Evolutionary conservation across 2,888 invertebrate species (phyloP), one percentile per base, ranked within the genome.

Genomic region (Mylabris sibirica): DNA sequence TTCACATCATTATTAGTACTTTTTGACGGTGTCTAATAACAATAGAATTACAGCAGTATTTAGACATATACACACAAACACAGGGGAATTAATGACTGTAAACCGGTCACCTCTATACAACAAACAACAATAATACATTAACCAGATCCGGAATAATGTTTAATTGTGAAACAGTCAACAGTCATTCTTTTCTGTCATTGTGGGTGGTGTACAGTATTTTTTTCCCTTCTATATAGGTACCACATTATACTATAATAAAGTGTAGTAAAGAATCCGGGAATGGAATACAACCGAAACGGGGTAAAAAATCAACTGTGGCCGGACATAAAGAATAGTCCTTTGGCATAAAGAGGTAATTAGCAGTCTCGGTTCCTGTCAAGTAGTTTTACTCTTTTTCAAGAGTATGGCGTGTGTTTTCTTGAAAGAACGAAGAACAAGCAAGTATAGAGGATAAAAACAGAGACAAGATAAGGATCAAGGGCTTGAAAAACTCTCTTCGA

Each of bases 321-420:
- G 71, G 78, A 68, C 78, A 81, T 81, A 80, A 82, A 82, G 81
- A 81, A 81, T 80, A 72, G 75, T 74, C 75, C 75, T 44, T 77
- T 77, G 78, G 78, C 79, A 80, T 82, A 82, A 81, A 79, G 79
- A 80, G 81, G 81, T 82, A 82, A 82, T 82, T 82, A 82, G 82
- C 81, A 82, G 81, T 80, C 81, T 80, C 77, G 77, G 82, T 82
- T 81, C 80, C 81, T 82, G 81, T 81, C 82, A 81, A 81, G 82
- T 82, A 79, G 81, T 79, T 77, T 79, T 76, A 76, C 78, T 79
- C 80, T 81, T 80, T 79, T 78, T 65, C 26, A 44, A 81, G 78
- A 75, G 76, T 76, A 77, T 77, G 77, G 76, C 75, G 74, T 75
- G 70, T 57, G 77, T 78, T 78, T 79, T 79, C 78, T 79, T 73